phyloP scores from a whole-genome alignment of 2,113 vertebrate genomes.

The Eurypyga helias region DNA sequence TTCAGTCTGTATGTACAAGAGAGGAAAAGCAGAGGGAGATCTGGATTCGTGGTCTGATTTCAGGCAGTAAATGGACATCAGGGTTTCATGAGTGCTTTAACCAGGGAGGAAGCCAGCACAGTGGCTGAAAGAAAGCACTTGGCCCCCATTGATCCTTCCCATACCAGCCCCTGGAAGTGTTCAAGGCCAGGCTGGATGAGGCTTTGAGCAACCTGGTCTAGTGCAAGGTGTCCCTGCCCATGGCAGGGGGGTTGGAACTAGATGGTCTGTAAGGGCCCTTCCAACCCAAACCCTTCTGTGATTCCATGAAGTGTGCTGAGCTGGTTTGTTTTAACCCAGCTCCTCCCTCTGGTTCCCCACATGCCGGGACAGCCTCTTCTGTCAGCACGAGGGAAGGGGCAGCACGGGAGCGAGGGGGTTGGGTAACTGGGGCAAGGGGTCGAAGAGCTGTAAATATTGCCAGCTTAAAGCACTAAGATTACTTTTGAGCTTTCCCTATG shows the following conservation, averaged over 20 bases:
- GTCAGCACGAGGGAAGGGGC: neutral
- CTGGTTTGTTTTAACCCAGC: neutral
- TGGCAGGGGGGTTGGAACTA: too few species aligned
- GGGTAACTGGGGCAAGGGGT: neutral
- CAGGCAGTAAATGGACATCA: neutral
- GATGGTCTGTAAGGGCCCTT: too few species aligned
- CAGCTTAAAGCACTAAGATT: neutral
- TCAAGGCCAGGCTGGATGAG: too few species aligned
- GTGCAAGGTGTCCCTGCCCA: too few species aligned
- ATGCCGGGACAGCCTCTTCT: neutral
- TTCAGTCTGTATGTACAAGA: neutral
- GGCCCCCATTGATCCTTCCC: neutral
- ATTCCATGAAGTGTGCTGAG: neutral
- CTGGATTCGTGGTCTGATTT: neutral
- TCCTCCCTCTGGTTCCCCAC: neutral
- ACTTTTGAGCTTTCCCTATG: neutral
- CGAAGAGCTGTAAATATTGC: neutral
- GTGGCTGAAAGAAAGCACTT: neutral
- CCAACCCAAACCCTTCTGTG: too few species aligned
- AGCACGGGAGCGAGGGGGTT: accelerated
- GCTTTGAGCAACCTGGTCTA: too few species aligned
- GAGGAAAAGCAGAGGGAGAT: neutral
- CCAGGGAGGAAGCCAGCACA: neutral
- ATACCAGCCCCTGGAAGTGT: neutral
- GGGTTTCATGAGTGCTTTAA: neutral